Evolutionary conservation across 2,797 vertebrate species (phyloP), one percentile per base, ranked within the genome.

Genomic region (Nyctalus aviator): DNA sequence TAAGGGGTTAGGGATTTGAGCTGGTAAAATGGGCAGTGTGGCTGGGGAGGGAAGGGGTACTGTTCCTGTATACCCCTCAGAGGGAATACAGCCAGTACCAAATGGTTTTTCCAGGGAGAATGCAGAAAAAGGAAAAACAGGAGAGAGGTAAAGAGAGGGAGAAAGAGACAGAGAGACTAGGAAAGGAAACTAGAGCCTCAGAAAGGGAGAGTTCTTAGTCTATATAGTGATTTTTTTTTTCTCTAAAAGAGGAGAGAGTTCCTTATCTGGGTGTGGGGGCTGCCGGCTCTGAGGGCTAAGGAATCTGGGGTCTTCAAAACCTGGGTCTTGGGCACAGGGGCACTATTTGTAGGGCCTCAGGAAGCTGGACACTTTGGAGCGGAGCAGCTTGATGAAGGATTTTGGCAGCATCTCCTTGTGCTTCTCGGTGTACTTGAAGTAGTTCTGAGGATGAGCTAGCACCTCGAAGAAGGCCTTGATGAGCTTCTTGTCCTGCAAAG

Each of bases 391-490:
- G 93, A 99, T 99, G 98, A 99, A 99, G 89, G 99, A 99, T 72
- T 99, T 99, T 1, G 99, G 99, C 90, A 99, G 98, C 99, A 99
- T 99, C 98, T 99, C 99, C 97, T 99, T 99, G 98, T 99, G 99
- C 97, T 99, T 99, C 98, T 99, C 99, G 2, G 99, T 99, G 98
- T 99, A 99, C 97, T 99, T 99, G 98, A 99, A 99, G 98, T 99
- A 99, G 98, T 99, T 99, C 98, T 99, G 99, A 90, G 99, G 99
- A 95, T 99, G 99, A 1, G 99, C 99, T 98, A 99, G 98, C 97
- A 99, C 99, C 1, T 99, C 99, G 1, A 99, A 99, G 97, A 99
- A 99, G 97, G 99, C 99, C 98, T 99, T 99, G 98, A 99, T 99
- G 98, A 99, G 98, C 98, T 99, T 99, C 99, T 99, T 99, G 98